phyloP scores from a whole-genome alignment of 2,113 vertebrate species.

The Papio anubis region DNA sequence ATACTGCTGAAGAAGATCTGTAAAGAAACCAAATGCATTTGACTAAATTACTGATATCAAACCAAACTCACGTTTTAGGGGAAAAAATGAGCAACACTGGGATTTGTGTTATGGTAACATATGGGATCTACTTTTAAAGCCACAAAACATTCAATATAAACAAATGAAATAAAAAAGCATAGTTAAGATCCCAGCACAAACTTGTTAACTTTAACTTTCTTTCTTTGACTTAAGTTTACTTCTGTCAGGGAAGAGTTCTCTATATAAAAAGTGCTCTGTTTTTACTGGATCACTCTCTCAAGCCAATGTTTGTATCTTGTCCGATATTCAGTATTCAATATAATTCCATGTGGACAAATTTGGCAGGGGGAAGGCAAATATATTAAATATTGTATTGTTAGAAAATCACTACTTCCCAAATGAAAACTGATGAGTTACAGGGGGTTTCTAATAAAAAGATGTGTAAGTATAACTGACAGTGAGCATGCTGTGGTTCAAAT shows the following conservation, averaged over 20 bases:
- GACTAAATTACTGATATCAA: background rate
- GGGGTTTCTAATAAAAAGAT: background rate
- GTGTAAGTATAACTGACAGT: background rate
- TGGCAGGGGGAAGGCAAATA: background rate
- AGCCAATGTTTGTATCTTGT: background rate
- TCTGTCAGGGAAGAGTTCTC: conserved; percentile 7
- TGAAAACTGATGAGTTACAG: background rate
- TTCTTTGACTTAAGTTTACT: background rate
- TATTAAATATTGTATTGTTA: background rate
- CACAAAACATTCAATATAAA: background rate
- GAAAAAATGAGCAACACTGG: background rate
- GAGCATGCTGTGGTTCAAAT: background rate
- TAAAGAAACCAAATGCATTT: conserved; percentile 11
- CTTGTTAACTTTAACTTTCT: background rate
- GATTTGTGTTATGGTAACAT: background rate
- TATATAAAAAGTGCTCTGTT: background rate
- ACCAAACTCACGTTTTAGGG: background rate
- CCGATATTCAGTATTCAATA: background rate
- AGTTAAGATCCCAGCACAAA: background rate
- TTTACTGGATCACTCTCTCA: background rate
- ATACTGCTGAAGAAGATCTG: conserved; percentile 90
- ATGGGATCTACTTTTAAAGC: background rate
- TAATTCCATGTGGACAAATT: background rate
- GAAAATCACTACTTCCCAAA: background rate
- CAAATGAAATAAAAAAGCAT: background rate